These are phyloP conservation scores for Saxidomus purpurata DNA, from an alignment of 1,140 invertebrate species.

Conservation along the genomic window DNA sequence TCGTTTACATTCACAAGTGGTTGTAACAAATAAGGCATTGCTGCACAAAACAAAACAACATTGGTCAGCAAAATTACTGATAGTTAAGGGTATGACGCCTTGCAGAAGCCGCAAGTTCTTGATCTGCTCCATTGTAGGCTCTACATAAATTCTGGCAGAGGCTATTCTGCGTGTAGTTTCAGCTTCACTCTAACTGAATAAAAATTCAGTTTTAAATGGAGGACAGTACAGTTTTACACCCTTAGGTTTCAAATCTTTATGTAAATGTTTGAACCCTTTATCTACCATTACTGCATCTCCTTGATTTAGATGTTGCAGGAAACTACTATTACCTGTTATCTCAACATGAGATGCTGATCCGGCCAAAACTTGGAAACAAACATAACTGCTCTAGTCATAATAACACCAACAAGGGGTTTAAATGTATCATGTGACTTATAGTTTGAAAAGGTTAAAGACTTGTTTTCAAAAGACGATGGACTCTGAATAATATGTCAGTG, in stretches of 20 bases:
- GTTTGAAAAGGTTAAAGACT: conserved; percentile 60
- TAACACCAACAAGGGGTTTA: conserved; percentile 62
- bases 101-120: conserved; percentile 67
- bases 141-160: conserved; percentile 66
- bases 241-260: conserved; percentile 33
- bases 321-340: conserved; percentile 81
- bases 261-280: conserved; percentile 64
- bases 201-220: conserved; percentile 53
- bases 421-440: conserved; percentile 68
- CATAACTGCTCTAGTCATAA: conserved; percentile 34
- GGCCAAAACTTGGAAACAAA: conserved; percentile 85
- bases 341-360: conserved; percentile 82
- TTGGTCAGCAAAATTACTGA: conserved; percentile 45
- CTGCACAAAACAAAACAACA: conserved; percentile 54
- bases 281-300: conserved; percentile 85
- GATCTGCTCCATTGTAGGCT: conserved; percentile 69
- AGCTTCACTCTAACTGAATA: conserved; percentile 63
- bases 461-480: conserved; percentile 62
- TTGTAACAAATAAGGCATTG: conserved; percentile 59
- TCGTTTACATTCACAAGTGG: too few relatives aligned
- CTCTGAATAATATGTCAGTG: conserved; percentile 69
- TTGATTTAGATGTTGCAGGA: conserved; percentile 83
- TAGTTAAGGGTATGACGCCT: conserved; percentile 55
- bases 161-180: conserved; percentile 63
- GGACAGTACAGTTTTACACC: conserved; percentile 65